A percentile compares a stretch with the other conserved stretches of the same genome.
phyloP scores from a whole-genome alignment of 2,113 vertebrate genomes.

The Protobothrops mucrosquamatus region DNA sequence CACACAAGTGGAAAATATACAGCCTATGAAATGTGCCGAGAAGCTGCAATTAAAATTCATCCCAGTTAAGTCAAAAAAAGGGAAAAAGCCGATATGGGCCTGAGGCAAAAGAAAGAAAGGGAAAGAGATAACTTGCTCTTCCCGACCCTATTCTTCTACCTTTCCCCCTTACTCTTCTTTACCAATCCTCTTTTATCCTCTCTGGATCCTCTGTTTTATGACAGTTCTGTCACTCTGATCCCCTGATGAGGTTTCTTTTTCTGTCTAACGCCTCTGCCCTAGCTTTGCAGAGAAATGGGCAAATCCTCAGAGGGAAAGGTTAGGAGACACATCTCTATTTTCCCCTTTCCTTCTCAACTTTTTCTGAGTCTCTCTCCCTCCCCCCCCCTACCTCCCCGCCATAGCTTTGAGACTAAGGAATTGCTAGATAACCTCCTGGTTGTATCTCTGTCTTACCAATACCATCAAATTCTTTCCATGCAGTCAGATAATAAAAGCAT shows the following conservation, averaged over 20 bases:
- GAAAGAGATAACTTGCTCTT: slow-evolving; percentile 67
- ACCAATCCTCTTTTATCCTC: slow-evolving; percentile 62
- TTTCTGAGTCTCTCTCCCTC: slow-evolving; percentile 1
- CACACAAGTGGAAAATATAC: slow-evolving; percentile 61
- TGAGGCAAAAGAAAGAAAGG: slow-evolving; percentile 68
- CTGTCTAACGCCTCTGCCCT: slow-evolving; percentile 34
- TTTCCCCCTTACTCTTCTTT: slow-evolving; percentile 55
- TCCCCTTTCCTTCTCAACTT: not conserved
- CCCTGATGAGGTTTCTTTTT: slow-evolving; percentile 59
- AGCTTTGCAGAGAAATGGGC: slow-evolving; percentile 15
- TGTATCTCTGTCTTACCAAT: slow-evolving; percentile 7
- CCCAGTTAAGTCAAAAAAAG: slow-evolving; percentile 67
- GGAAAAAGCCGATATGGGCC: slow-evolving; percentile 66
- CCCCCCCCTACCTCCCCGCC: not conserved
- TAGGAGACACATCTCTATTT: not conserved
- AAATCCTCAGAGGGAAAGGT: slow-evolving; percentile 36
- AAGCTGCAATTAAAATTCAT: slow-evolving; percentile 70
- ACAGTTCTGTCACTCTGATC: slow-evolving; percentile 57
- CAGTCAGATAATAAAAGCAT: not conserved
- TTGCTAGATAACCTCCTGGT: not conserved
- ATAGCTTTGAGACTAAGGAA: not conserved
- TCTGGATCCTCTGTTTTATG: slow-evolving; percentile 62
- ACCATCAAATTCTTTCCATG: not conserved
- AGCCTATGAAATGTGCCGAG: slow-evolving; percentile 55
- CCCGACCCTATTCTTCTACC: slow-evolving; percentile 62